Base-by-base conservation (phyloP, 2,797 vertebrate species). In the Danionella dracula region DNA sequence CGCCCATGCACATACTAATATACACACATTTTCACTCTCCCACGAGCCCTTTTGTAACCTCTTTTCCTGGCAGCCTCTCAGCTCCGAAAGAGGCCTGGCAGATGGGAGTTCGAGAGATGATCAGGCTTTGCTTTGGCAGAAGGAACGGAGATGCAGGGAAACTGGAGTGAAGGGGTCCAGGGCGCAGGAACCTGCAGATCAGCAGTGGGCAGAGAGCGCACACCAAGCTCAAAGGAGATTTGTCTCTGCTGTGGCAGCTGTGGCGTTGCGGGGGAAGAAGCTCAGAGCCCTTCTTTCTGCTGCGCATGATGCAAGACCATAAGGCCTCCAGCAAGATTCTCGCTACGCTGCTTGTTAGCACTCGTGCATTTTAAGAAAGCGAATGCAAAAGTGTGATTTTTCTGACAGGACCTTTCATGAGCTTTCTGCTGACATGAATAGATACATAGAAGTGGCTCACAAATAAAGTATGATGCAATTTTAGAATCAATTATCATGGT, bases 401-500 rank as follows among this genome's bases (percentile, higher is more conserved):
- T 85, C 79, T 88, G 84, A 86, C 83, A 83, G 77, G 80, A 82
- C 86, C 83, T 88, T 85, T 86, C 88, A 88, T 80, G 76, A 84
- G 82, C 84, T 85, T 82, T 81, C 76, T 81, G 85, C 80, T 81
- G 84, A 45, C 35, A n/a, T 76, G 82, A 88, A 88, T 86, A 86
- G 86, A 87, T 79, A 68, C 84, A 84, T 85, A 87, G 88, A 87
- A 86, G 87, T 87, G 87, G 87, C 85, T 85, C 40, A 53, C 44
- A 62, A 74, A 66, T 60, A 61, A 58, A 86, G 85, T 86, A 86
- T 90, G 87, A 90, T 90, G 89, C 87, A 90, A 89, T 89, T 88
- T 86, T 66, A 85, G 87, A 86, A 85, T 85, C 85, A 85, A 85
- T 90, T 88, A 84, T 89, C 84, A 87, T 86, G 86, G 82, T 86